These are phyloP conservation scores for Catagonus wagneri DNA, from an alignment of 2,113 vertebrate species.

Conservation along the genomic window DNA sequence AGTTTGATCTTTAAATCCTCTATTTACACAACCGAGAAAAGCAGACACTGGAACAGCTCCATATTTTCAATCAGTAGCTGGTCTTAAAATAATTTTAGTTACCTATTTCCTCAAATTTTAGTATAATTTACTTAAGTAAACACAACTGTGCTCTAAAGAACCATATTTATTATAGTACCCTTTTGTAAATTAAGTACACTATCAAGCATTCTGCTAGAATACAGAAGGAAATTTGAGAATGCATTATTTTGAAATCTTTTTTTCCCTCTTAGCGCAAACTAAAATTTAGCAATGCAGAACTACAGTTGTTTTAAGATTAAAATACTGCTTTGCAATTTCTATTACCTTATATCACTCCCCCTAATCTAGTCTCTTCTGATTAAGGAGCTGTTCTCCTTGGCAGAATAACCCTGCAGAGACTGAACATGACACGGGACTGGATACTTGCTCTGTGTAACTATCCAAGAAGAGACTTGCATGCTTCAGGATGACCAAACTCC, in stretches of 20 bases:
- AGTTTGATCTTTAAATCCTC: neutral
- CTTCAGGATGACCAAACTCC: slow-evolving; percentile 93
- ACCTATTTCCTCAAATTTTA: slow-evolving; percentile 57
- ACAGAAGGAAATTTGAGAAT: slow-evolving; percentile 30
- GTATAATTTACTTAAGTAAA: slow-evolving; percentile 46
- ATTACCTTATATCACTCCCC: slow-evolving; percentile 71
- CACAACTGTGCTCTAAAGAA: slow-evolving; percentile 15
- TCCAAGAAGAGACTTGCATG: slow-evolving; percentile 94
- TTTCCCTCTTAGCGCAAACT: slow-evolving; percentile 45
- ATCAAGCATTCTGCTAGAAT: slow-evolving; percentile 3
- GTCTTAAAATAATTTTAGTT: slow-evolving; percentile 51
- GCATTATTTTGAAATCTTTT: slow-evolving; percentile 34
- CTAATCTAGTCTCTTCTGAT: slow-evolving; percentile 77
- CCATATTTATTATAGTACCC: neutral
- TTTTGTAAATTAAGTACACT: slow-evolving; percentile 3
- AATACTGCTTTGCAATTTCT: slow-evolving; percentile 61
- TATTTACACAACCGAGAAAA: neutral
- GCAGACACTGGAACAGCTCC: slow-evolving; percentile 9
- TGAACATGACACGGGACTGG: slow-evolving; percentile 76
- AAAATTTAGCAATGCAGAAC: slow-evolving; percentile 58
- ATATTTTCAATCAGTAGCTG: slow-evolving; percentile 12
- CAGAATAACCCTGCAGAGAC: slow-evolving; percentile 75
- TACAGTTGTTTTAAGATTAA: slow-evolving; percentile 46
- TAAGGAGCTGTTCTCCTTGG: slow-evolving; percentile 69
- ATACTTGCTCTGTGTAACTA: slow-evolving; percentile 93